Evolutionary conservation across 2,113 vertebrate genomes (phyloP).

Genomic region (Lophochroa leadbeateri): DNA sequence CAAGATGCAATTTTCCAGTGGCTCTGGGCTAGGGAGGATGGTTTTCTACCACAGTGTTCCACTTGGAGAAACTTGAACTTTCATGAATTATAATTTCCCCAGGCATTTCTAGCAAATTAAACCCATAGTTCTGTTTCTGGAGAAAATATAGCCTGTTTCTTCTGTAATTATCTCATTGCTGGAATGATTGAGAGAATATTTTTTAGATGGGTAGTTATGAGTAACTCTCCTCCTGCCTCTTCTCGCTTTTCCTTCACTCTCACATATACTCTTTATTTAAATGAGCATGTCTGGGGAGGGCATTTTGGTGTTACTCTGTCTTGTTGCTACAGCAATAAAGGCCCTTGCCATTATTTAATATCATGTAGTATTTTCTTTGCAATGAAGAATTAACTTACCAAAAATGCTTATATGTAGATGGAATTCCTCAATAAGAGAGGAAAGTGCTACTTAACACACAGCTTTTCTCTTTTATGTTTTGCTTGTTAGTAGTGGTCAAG

Average conservation of each 20-base stretch:
- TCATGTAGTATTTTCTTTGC: not conserved
- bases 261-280: not conserved
- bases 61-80: not conserved
- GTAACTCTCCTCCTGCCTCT: not conserved
- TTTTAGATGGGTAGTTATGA: not conserved
- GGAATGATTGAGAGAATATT: not conserved
- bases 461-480: not conserved
- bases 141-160: not conserved
- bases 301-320: not conserved
- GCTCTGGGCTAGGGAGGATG: not conserved
- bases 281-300: not conserved
- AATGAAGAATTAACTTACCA: not conserved
- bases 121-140: not conserved
- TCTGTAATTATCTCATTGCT: not conserved
- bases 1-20: not conserved
- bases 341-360: not conserved
- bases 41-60: not conserved
- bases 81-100: not conserved
- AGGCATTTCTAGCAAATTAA: not conserved
- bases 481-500: not conserved
- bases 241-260: not conserved
- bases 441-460: not conserved
- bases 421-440: not conserved
- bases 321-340: not conserved
- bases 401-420: not conserved